phyloP scores from a whole-genome alignment of 2,888 invertebrate genomes.

The Ferdinandea cuprea region DNA sequence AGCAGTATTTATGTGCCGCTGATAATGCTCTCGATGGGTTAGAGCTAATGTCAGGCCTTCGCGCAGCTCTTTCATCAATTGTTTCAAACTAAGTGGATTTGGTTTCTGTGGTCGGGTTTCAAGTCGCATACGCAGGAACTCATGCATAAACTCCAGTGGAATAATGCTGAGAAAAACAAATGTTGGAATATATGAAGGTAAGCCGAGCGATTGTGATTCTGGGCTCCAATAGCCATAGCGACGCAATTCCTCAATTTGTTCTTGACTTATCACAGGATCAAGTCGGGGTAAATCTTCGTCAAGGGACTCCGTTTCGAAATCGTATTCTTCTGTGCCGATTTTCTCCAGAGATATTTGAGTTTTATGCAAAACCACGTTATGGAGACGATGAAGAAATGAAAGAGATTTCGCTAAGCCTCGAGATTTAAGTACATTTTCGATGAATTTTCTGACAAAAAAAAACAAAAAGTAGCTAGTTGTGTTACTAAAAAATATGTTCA shows the following conservation, averaged over 20 bases:
- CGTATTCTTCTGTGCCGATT: constrained; percentile 81
- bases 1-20: constrained; percentile 86
- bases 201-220: constrained; percentile 89
- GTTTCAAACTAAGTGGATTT: constrained; percentile 92
- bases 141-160: constrained; percentile 95
- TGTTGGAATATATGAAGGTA: constrained; percentile 93
- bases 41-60: constrained; percentile 94
- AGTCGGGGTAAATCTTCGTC: constrained; percentile 82
- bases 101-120: constrained; percentile 93
- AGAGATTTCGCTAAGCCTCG: constrained; percentile 92
- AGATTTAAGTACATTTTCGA: constrained; percentile 94
- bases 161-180: constrained; percentile 94
- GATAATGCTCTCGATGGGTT: constrained; percentile 90
- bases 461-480: neutral
- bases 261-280: constrained; percentile 81
- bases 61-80: constrained; percentile 94
- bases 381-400: constrained; percentile 89
- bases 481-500: neutral
- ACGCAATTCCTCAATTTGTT: constrained; percentile 81
- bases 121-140: constrained; percentile 92
- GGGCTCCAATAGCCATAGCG: constrained; percentile 90
- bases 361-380: constrained; percentile 87
- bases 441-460: constrained; percentile 89
- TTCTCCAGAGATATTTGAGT: constrained; percentile 89
- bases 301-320: constrained; percentile 83